Conservation (phyloP, 64 coral and sea anemone species). For the Porites australiensis region DNA sequence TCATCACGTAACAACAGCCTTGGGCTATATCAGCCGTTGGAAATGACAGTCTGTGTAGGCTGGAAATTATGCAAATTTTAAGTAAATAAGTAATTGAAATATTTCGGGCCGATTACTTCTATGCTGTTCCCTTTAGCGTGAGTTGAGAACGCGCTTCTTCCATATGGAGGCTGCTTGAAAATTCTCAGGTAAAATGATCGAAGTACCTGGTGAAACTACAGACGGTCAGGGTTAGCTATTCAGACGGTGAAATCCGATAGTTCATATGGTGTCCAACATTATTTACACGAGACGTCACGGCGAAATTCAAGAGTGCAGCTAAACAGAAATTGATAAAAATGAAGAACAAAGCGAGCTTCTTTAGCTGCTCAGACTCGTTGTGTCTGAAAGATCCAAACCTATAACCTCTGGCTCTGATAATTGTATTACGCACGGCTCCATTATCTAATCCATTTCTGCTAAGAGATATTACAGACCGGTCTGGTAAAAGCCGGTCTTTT, state of each 20-base stretch:
- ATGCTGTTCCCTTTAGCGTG: not conserved
- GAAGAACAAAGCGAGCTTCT: conserved; percentile 29
- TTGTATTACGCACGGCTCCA: not conserved
- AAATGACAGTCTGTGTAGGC: not conserved
- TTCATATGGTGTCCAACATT: not conserved
- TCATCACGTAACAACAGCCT: too few relatives aligned
- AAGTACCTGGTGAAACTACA: not conserved
- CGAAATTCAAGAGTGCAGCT: conserved; percentile 38
- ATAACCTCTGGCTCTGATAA: not conserved
- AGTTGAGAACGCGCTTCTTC: not conserved
- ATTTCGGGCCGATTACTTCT: conserved; percentile 2
- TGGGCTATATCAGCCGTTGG: not conserved
- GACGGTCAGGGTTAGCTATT: not conserved
- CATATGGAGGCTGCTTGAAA: not conserved
- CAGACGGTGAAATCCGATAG: conserved; percentile 34
- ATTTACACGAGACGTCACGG: conserved; percentile 21
- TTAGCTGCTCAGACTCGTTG: not conserved
- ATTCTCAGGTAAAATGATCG: not conserved
- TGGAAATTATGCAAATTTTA: conserved; percentile 35
- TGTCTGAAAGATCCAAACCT: not conserved
- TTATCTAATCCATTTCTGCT: not conserved
- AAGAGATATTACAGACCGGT: not conserved
- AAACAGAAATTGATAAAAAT: conserved; percentile 39
- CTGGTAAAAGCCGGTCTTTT: not conserved
- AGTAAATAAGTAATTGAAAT: conserved; percentile 8